Evolutionary conservation across 2,797 vertebrate species (phyloP), one percentile per base, ranked within the genome.

Genomic region (Coregonus sp.): DNA sequence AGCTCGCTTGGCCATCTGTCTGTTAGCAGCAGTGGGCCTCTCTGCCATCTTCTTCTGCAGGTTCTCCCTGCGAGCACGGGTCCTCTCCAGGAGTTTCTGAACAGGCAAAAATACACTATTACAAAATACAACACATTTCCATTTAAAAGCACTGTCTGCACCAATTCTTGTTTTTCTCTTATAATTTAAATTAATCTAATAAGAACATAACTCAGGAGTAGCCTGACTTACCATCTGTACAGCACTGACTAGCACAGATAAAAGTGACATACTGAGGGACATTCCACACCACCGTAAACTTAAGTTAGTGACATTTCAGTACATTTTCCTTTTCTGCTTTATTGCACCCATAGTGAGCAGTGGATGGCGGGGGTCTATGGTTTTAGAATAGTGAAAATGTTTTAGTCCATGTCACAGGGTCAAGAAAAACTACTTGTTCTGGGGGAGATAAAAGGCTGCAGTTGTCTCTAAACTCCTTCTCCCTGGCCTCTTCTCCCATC

Each of bases 1-100:
- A 73, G 86, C 71, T 15, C 98, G 92, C 89, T 99, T 99, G 3
- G 78, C 86, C 75, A 92, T 86, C 31, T 85, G 82, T 81, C 96
- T 91, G 1, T 75, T 86, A 65, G 91, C 94, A 4, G 90, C 91
- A 11, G 88, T 94, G 37, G 96, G 95, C 72, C 98, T 93, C 61
- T 96, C 97, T 0, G 97, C 96, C 88, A 99, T 95, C 86, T 99
- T 99, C 88, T 93, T 98, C 93, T 99, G 97, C 77, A 99, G 93
- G 88, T 99, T 99, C 84, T 99, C 98, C 83, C 97, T 86, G 79
- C 98, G 96, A 80, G 98, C 98, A 1, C 97, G 95, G 0, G 98
- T 99, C 78, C 98, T 95, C 90, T 99, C 97, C 25, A 99, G 90
- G 59, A 99, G 93, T 96, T 99, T 99, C 98, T 99, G 76, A 56